Conservation (phyloP, 1,140 invertebrate genomes). For the Drosophila jambulina region DNA sequence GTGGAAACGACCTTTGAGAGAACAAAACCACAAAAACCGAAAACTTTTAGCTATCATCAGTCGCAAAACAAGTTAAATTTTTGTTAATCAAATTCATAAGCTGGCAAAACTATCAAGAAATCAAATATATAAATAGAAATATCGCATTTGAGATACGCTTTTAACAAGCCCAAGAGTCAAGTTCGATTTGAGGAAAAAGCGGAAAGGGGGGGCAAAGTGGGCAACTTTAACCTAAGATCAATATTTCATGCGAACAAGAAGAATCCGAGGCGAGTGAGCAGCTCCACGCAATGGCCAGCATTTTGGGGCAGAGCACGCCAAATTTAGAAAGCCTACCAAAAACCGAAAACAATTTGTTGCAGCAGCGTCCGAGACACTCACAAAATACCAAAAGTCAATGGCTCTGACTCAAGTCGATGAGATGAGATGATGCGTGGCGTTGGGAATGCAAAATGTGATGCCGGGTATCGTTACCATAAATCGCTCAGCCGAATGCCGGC, state of each 20-base stretch:
- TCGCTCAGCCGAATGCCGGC: constrained; percentile 28
- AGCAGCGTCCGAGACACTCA: constrained; percentile 4
- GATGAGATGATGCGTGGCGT: constrained; percentile 14
- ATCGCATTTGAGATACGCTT: constrained; percentile 44
- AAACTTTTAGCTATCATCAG: constrained; percentile 50
- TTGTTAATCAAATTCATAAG: constrained; percentile 71
- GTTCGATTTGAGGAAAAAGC: constrained; percentile 24
- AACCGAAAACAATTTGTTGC: constrained; percentile 32
- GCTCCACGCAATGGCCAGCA: constrained; percentile 19
- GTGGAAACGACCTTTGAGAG: constrained; percentile 72
- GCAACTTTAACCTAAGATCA: constrained; percentile 31
- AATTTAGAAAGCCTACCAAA: constrained; percentile 74
- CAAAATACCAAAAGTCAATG: constrained; percentile 51
- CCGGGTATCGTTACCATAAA: constrained; percentile 41
- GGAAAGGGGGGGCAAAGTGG: constrained; percentile 8
- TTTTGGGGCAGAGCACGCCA: constrained; percentile 45
- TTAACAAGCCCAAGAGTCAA: constrained; percentile 53
- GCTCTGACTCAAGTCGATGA: constrained; percentile 38
- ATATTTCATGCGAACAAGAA: constrained; percentile 41
- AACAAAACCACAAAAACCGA: constrained; percentile 66
- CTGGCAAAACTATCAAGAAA: constrained; percentile 54
- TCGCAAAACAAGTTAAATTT: constrained; percentile 76
- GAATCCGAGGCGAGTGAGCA: constrained; percentile 26
- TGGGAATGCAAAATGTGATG: constrained; percentile 25
- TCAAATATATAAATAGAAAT: constrained; percentile 43